These are phyloP conservation scores for Pollenia labialis DNA, from an alignment of 2,888 invertebrate species.

Conservation along the genomic window DNA sequence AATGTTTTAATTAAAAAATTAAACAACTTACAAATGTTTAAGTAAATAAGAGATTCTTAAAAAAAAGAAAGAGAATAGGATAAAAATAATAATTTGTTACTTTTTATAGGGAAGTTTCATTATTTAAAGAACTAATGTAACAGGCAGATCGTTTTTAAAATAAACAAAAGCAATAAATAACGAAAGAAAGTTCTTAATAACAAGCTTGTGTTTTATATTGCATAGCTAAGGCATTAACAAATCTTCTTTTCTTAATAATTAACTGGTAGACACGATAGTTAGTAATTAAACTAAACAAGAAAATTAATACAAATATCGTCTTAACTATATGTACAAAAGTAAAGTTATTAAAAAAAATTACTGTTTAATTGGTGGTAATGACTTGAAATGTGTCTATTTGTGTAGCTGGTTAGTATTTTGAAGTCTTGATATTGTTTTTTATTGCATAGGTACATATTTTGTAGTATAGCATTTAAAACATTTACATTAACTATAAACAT, in stretches of 20 bases:
- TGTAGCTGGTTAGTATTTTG: constrained; percentile 23
- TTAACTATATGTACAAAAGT: neutral
- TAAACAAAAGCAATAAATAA: neutral
- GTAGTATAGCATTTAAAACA: neutral
- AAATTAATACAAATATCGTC: neutral
- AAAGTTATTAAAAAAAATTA: constrained; percentile 4
- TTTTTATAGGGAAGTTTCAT: constrained; percentile 26
- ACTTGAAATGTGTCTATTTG: constrained; percentile 15
- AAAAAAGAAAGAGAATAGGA: neutral
- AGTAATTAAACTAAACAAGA: constrained; percentile 33
- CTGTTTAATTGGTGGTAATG: constrained; percentile 22
- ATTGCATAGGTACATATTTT: neutral
- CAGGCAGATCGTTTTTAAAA: neutral
- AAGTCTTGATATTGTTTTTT: constrained; percentile 1
- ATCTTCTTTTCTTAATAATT: neutral
- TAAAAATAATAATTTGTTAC: neutral
- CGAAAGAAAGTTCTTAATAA: constrained; percentile 46
- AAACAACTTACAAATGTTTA: neutral
- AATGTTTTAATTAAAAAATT: neutral
- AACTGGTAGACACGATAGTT: neutral
- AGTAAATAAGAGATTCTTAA: neutral
- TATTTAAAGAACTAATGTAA: constrained; percentile 1
- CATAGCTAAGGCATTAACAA: neutral
- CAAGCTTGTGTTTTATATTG: neutral
- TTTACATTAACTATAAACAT: constrained; percentile 10